Conservation (phyloP, 37 sponge, comb jelly and placozoan genomes). For the Spongia lamella region DNA sequence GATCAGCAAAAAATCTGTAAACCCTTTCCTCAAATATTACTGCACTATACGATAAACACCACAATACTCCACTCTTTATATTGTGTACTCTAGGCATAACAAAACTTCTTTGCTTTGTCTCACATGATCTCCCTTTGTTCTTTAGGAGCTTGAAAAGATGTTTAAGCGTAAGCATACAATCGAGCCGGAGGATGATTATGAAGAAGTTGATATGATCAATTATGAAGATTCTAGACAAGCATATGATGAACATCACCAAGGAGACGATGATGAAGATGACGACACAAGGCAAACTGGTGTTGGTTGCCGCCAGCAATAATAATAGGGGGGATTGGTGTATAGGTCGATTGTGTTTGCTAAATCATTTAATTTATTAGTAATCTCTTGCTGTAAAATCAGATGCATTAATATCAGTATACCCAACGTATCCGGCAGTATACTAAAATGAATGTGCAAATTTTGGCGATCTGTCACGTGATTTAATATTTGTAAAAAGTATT, state of each 20-base stretch:
- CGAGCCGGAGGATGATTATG: constrained; percentile 29
- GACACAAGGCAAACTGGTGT: not conserved
- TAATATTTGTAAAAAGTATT: too few relatives aligned
- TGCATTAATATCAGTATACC: too few relatives aligned
- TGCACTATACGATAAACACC: too few relatives aligned
- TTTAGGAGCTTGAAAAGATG: constrained; percentile 45
- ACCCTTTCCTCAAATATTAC: too few relatives aligned
- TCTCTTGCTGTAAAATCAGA: too few relatives aligned
- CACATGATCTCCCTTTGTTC: too few relatives aligned
- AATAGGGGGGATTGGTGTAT: not conserved
- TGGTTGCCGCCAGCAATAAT: constrained; percentile 42
- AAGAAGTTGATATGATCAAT: constrained; percentile 67
- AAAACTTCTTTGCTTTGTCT: too few relatives aligned
- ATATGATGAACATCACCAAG: constrained; percentile 15
- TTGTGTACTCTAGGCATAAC: too few relatives aligned
- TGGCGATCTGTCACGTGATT: not conserved
- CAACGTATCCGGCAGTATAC: too few relatives aligned
- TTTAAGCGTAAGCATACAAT: constrained; percentile 21
- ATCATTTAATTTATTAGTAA: not conserved
- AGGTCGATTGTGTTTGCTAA: not conserved
- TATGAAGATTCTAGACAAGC: constrained; percentile 42
- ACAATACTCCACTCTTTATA: too few relatives aligned
- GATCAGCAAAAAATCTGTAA: too few relatives aligned
- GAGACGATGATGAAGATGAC: constrained; percentile 41
- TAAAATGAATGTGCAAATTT: too few relatives aligned